Percentiles rank a stretch among this genome's conserved stretches.
These are phyloP conservation scores for Phylloscopus trochilus DNA, from an alignment of 2,113 vertebrate species.

Conservation along the genomic window DNA sequence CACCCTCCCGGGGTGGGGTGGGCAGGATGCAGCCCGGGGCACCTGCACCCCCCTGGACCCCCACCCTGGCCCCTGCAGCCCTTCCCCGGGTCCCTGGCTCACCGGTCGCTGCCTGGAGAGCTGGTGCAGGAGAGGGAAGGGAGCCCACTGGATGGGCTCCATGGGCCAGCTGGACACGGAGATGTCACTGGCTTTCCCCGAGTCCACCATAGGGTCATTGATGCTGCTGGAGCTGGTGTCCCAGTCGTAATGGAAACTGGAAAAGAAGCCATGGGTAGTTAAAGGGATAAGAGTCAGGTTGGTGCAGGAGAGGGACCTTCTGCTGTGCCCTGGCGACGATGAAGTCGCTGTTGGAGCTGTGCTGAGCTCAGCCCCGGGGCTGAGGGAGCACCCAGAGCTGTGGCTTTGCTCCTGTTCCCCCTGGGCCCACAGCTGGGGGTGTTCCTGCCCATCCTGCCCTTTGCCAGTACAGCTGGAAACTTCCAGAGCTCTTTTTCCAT, in stretches of 20 bases:
- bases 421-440: fast-evolving
- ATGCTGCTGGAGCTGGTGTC: slow-evolving; percentile 81
- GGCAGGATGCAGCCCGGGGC: fast-evolving
- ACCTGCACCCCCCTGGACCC: not conserved
- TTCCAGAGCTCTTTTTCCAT: not conserved
- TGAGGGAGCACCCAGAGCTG: fast-evolving
- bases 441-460: fast-evolving
- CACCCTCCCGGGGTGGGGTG: fast-evolving
- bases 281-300: not conserved
- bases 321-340: not conserved
- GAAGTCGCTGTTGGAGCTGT: not conserved
- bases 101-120: slow-evolving; percentile 72
- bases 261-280: not conserved
- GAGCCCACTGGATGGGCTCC: slow-evolving; percentile 85
- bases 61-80: fast-evolving
- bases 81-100: not conserved
- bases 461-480: not conserved
- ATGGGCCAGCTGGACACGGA: slow-evolving; percentile 88
- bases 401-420: not conserved
- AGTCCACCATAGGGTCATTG: slow-evolving; percentile 84
- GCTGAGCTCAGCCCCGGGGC: fast-evolving
- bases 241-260: slow-evolving; percentile 80
- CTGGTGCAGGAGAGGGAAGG: slow-evolving; percentile 81
- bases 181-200: slow-evolving; percentile 86
- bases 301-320: not conserved